Evolutionary conservation across 2,113 vertebrate species (phyloP).

Genomic region (Tapirus terrestris): DNA sequence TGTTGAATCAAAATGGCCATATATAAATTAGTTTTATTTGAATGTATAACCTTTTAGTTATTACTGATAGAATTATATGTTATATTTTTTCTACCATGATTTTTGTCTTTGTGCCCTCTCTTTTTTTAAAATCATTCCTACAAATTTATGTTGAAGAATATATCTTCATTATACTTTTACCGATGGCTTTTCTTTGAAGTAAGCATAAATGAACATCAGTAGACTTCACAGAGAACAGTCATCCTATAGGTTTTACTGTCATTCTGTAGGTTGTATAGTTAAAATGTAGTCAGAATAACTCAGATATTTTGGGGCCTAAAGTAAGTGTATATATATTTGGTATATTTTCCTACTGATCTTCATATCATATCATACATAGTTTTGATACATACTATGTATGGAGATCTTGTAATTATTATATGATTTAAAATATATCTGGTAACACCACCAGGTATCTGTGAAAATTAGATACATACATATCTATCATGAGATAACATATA

Average conservation of each 20-base stretch:
- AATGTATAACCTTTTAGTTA: background rate
- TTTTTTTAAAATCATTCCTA: background rate
- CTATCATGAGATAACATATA: background rate
- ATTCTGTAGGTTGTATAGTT: background rate
- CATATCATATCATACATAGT: too few relatives aligned
- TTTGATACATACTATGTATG: too few relatives aligned
- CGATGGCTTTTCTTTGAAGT: background rate
- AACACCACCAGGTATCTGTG: too few relatives aligned
- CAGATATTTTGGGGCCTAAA: background rate
- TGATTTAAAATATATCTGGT: too few relatives aligned
- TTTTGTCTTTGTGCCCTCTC: background rate
- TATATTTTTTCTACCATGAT: background rate
- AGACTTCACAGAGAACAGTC: background rate
- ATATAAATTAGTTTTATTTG: constrained; percentile 15
- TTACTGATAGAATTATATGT: background rate
- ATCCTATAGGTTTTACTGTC: background rate
- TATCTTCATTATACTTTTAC: background rate
- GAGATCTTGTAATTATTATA: too few relatives aligned
- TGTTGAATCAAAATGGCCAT: background rate
- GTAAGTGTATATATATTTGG: background rate
- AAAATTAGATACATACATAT: too few relatives aligned
- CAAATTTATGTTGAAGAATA: background rate
- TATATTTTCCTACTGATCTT: background rate
- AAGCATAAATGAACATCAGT: background rate
- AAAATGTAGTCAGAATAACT: background rate